Percentiles rank a stretch among this genome's conserved stretches.
Conservation (phyloP, 1,140 invertebrate genomes). For the Nasonia giraulti region DNA sequence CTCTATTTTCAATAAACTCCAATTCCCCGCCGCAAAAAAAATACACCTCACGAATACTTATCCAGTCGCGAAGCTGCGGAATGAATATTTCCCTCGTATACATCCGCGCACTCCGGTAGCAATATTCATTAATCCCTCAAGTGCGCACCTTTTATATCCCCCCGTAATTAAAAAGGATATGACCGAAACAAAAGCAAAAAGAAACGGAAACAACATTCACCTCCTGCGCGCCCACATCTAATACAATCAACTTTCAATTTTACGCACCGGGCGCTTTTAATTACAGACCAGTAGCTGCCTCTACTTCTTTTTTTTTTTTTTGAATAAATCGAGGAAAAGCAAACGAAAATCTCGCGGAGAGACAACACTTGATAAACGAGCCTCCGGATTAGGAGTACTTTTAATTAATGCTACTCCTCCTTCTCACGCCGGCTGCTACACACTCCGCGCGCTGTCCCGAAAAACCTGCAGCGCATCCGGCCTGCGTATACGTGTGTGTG, state of each 20-base stretch:
- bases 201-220: slow-evolving; percentile 30
- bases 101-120: slow-evolving; percentile 33
- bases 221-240: slow-evolving; percentile 30
- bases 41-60: background rate
- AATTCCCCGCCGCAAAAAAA: too few species aligned
- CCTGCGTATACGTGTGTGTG: too few species aligned
- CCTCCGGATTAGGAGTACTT: slow-evolving; percentile 50
- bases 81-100: background rate
- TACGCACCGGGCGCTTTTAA: slow-evolving; percentile 28
- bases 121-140: slow-evolving; percentile 48
- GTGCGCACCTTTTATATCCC: slow-evolving; percentile 44
- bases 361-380: slow-evolving; percentile 38
- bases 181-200: slow-evolving; percentile 21
- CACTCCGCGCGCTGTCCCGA: background rate
- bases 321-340: background rate
- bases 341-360: background rate
- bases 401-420: slow-evolving; percentile 35
- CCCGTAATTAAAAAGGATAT: slow-evolving; percentile 38
- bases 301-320: background rate
- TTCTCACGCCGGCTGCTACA: background rate
- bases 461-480: background rate
- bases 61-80: background rate
- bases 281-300: background rate
- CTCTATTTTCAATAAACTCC: too few species aligned
- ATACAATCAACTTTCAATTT: slow-evolving; percentile 38